Conservation (phyloP, 2,888 invertebrate genomes). For the Zonitis immaculata region DNA sequence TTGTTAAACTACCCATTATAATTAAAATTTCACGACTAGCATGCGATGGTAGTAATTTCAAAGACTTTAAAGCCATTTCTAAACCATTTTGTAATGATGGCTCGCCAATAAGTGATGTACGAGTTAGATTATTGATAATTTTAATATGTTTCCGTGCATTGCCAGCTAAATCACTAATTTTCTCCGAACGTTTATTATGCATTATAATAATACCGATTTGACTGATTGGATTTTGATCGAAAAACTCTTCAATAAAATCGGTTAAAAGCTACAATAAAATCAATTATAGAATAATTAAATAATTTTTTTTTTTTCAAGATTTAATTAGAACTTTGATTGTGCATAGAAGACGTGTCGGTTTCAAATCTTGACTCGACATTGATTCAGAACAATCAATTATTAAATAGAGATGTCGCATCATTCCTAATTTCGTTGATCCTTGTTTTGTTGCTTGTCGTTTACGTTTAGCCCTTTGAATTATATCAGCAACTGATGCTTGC, state of each 20-base stretch:
- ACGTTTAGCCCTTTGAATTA: constrained; percentile 84
- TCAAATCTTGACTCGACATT: constrained; percentile 93
- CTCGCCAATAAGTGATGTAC: constrained; percentile 76
- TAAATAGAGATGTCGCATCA: constrained; percentile 96
- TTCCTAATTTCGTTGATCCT: constrained; percentile 83
- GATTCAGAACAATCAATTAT: constrained; percentile 91
- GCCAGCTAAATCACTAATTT: constrained; percentile 85
- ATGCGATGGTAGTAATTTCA: constrained; percentile 88
- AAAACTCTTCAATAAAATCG: constrained; percentile 93
- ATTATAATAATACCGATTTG: constrained; percentile 90
- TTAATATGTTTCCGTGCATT: constrained; percentile 76
- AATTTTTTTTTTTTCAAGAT: neutral
- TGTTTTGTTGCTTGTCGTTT: constrained; percentile 67
- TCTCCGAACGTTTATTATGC: constrained; percentile 91
- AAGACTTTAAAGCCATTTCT: constrained; percentile 77
- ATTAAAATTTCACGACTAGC: constrained; percentile 91
- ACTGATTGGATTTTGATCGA: constrained; percentile 98
- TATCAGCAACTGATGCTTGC: constrained; percentile 85
- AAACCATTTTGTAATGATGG: constrained; percentile 95
- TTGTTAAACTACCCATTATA: constrained; percentile 89
- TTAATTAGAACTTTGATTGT: constrained; percentile 74
- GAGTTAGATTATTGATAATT: constrained; percentile 59
- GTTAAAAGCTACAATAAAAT: constrained; percentile 70
- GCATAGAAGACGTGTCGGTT: constrained; percentile 85
- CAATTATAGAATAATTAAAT: neutral